A percentile compares a stretch with the other conserved stretches of the same genome.
These are phyloP conservation scores for Agrotis puta DNA, from an alignment of 2,888 invertebrate species.

Conservation along the genomic window DNA sequence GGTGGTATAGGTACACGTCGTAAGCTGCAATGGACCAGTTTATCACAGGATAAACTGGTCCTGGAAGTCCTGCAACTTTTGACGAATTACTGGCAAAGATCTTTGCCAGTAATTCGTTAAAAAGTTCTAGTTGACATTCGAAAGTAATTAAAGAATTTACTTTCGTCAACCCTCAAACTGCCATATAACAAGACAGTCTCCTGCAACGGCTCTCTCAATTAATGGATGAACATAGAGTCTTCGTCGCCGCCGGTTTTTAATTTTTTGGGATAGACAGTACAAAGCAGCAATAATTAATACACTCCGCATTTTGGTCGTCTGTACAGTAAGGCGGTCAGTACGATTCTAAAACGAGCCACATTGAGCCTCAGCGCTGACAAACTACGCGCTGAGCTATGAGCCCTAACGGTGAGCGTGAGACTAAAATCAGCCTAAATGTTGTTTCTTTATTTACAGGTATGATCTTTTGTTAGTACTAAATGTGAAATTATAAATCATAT, in stretches of 20 bases:
- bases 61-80: no score
- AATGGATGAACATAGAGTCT: conserved; percentile 57
- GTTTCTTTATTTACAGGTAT: no score
- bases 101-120: conserved; percentile 67
- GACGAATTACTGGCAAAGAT: no score
- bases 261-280: conserved; percentile 55
- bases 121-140: conserved; percentile 66
- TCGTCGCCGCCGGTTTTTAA: conserved; percentile 33
- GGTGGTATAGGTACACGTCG: conserved; percentile 60
- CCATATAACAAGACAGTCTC: no score
- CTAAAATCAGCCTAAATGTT: conserved; percentile 45
- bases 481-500: no score
- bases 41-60: no score
- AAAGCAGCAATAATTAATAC: conserved; percentile 62
- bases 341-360: no score
- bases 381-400: conserved; percentile 60
- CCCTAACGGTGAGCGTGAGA: conserved; percentile 44
- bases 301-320: conserved; percentile 59
- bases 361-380: conserved; percentile 53
- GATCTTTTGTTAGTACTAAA: no score
- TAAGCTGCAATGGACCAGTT: conserved; percentile 63
- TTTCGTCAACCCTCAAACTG: no score
- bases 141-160: conserved; percentile 47
- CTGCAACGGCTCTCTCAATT: no score
- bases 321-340: conserved; percentile 44